Evolutionary conservation across 2,797 vertebrate species (phyloP), one percentile per base, ranked within the genome.

Genomic region (Vespertilio murinus): DNA sequence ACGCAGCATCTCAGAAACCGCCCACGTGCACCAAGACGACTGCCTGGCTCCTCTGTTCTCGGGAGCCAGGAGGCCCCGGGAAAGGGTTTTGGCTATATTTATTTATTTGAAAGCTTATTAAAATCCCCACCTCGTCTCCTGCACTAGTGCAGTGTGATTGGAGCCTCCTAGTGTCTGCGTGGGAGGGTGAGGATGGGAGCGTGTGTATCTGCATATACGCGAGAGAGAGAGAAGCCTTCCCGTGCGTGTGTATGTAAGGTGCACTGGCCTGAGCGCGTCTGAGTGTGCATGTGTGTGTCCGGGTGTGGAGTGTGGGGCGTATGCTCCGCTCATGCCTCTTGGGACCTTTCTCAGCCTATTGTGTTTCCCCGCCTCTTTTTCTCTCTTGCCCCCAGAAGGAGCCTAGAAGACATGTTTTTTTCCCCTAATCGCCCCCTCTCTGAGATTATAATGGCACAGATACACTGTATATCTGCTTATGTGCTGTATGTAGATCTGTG

Each of bases 21-120:
- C 59, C 83, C 25, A 35, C 61, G 33, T 17, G 6, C 8, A 2
- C 11, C 38, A 69, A 85, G 80, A 74, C 0, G 23, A 23, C 38
- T 11, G 6, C 22, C 1, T 45, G 79, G 30, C 30, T 70, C 16
- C 45, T 81, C 54, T 79, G 30, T 56, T 91, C 40, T 59, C 49
- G 7, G 42, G 70, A 77, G 25, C 18, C 25, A 0, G 20, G 20
- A 85, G 52, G 83, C 25, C 59, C 25, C 5, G 3, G 56, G 5
- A 75, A 70, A 71, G 20, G 42, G 47, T 4, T 82, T 64, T 64
- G 88, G 74, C 67, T 84, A 61, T 81, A 67, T 95, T 86, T 93
- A 92, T 94, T 94, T 95, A 86, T 75, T 69, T 92, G 65, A 80
- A 77, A 82, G 85, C 92, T 94, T 88, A 93, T 96, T 95, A 94